phyloP scores from a whole-genome alignment of 2,888 invertebrate genomes.

The Monoplex corrugatus region DNA sequence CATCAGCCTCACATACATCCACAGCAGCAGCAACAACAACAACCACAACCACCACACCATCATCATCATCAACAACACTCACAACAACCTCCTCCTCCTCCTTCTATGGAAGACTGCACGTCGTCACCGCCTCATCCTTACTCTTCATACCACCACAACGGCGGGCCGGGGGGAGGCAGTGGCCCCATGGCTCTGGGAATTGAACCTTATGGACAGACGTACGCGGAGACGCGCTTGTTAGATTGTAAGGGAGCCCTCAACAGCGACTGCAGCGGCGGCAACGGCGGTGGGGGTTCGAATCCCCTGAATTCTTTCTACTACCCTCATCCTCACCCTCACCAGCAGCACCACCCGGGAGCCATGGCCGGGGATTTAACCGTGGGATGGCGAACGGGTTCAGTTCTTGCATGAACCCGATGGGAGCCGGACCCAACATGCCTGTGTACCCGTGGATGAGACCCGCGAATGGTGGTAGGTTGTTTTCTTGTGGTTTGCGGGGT shows the following conservation, averaged over 20 bases:
- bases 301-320: conserved; percentile 59
- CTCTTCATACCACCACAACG: conserved; percentile 51
- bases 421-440: conserved; percentile 61
- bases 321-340: conserved; percentile 59
- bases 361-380: conserved; percentile 56
- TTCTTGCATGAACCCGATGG: conserved; percentile 51
- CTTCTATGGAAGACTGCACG: conserved; percentile 51
- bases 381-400: conserved; percentile 57
- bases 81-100: conserved; percentile 43
- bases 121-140: conserved; percentile 57
- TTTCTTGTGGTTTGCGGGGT: too few relatives aligned
- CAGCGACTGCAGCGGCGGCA: conserved; percentile 44
- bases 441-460: conserved; percentile 70
- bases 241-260: conserved; percentile 52
- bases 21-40: conserved; percentile 43
- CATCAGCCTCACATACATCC: conserved; percentile 40
- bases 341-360: conserved; percentile 28
- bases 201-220: conserved; percentile 54
- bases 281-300: conserved; percentile 39
- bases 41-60: conserved; percentile 46
- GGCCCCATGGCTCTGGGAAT: conserved; percentile 31
- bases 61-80: conserved; percentile 49
- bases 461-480: conserved; percentile 65
- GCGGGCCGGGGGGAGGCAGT: conserved; percentile 23
- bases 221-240: conserved; percentile 56